Evolutionary conservation across 2,797 vertebrate genomes (phyloP), one percentile per base, ranked within the genome.

Genomic region (Microctenopoma lineatum): DNA sequence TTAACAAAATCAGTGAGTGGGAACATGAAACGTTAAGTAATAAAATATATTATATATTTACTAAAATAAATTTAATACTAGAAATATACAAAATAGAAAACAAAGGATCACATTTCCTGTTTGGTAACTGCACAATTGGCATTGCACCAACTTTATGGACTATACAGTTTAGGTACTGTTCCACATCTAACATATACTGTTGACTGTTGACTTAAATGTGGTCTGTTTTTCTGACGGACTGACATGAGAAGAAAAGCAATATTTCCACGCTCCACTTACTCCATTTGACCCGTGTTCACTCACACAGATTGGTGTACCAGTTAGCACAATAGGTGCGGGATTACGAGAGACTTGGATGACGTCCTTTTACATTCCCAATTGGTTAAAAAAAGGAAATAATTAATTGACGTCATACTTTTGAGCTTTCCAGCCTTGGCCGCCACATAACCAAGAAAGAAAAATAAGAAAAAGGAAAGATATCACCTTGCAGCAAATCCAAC

Each of bases 241-340:
- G 75, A 81, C 70, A 67, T 38, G 70, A 79, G 72, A 83, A 85
- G 58, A 83, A 81, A 78, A 79, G 75, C 44, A 7, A n/a, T 52
- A 38, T 70, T 61, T 84, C 53, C 53, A 66, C 29, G 75, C 90
- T 71, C 71, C 66, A 77, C 5, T 68, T 58, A 15, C 9, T 77
- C 75, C 34, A 32, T 84, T 88, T 75, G 75, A 75, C 58, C 65
- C 1, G 0, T 18, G 58, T 62, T 83, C 83, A 85, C 87, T 89
- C 85, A 60, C 81, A 54, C 64, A 85, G 84, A 90, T 90, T 89
- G 85, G 48, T 68, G 57, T 79, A 59, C 66, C 42, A 10, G 55
- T 32, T n/a, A 21, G 55, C 65, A 90, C 87, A 89, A 89, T 79
- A 46, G 79, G 39, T 59, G 65, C 1, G 29, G 81, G 83, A 89